Evolutionary conservation across 2,113 vertebrate genomes (phyloP).

Genomic region (Anolis sagrei): DNA sequence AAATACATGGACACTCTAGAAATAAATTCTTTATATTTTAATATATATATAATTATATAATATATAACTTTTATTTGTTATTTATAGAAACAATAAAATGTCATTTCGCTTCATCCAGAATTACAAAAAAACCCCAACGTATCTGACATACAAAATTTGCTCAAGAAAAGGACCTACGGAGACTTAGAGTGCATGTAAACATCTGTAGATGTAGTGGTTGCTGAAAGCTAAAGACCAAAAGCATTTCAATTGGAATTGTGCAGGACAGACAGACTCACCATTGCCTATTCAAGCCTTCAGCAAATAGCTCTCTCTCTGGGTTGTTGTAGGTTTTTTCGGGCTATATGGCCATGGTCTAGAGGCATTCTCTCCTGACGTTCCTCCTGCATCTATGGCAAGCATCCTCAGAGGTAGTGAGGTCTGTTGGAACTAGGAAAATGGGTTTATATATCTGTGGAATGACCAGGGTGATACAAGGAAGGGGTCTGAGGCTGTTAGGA

Average conservation of each 20-base stretch:
- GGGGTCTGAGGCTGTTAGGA: too few species aligned
- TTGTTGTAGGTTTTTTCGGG: too few species aligned
- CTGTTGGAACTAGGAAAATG: too few species aligned
- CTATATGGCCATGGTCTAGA: too few species aligned
- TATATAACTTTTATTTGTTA: conserved; percentile 26
- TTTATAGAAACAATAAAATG: conserved; percentile 26
- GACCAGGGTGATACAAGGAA: too few species aligned
- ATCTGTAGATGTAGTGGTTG: not conserved
- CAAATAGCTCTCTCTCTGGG: too few species aligned
- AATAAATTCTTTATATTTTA: conserved; percentile 43
- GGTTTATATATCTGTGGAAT: too few species aligned
- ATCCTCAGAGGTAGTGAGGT: too few species aligned
- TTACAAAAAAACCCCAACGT: not conserved
- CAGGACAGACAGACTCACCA: too few species aligned
- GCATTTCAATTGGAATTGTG: not conserved
- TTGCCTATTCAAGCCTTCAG: too few species aligned
- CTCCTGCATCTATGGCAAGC: too few species aligned
- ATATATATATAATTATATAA: conserved; percentile 9
- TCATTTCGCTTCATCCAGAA: conserved; percentile 7
- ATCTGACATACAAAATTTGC: not conserved
- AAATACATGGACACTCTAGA: conserved; percentile 36
- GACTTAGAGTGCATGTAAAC: conserved; percentile 3
- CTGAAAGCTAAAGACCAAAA: not conserved
- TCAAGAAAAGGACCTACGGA: not conserved
- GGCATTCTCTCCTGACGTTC: too few species aligned